Percentiles rank a stretch among this genome's conserved stretches.
Conservation (phyloP, 92 coral and sea anemone species). For the Phenganax marumi region DNA sequence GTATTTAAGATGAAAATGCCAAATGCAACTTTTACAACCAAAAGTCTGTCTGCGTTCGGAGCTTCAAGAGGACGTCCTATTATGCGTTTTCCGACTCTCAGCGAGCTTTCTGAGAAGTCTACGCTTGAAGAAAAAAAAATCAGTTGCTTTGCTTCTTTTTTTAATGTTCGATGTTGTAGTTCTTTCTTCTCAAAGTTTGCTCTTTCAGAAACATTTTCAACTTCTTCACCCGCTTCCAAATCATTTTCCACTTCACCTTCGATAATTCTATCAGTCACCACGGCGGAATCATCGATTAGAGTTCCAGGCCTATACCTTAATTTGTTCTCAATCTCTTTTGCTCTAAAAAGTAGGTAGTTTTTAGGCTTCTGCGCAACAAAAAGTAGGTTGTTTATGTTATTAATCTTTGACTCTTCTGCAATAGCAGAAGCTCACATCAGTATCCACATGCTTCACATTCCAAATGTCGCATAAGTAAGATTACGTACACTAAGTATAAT, state of each 20-base stretch:
- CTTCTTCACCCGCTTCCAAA: constrained; percentile 31
- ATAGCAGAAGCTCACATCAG: no score
- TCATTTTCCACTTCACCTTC: neutral
- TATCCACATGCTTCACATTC: no score
- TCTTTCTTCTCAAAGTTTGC: neutral
- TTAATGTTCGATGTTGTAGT: neutral
- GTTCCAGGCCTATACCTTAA: constrained; percentile 81
- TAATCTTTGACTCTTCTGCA: no score
- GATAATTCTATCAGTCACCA: no score
- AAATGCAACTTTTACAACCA: constrained; percentile 6
- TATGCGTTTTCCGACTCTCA: neutral
- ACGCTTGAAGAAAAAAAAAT: neutral
- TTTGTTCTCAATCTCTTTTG: no score
- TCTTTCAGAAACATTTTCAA: neutral
- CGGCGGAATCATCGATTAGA: no score
- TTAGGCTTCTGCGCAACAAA: no score
- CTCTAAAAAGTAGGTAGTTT: no score
- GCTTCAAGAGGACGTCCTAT: neutral
- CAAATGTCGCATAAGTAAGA: no score
- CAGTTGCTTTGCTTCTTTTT: neutral
- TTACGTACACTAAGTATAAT: no score
- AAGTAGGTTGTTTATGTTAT: no score
- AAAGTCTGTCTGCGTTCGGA: constrained; percentile 15
- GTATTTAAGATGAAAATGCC: neutral
- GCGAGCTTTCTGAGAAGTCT: neutral